A percentile compares a stretch with the other conserved stretches of the same genome.
Conservation (phyloP, 2,113 vertebrate genomes). For the Tupaia tana region DNA sequence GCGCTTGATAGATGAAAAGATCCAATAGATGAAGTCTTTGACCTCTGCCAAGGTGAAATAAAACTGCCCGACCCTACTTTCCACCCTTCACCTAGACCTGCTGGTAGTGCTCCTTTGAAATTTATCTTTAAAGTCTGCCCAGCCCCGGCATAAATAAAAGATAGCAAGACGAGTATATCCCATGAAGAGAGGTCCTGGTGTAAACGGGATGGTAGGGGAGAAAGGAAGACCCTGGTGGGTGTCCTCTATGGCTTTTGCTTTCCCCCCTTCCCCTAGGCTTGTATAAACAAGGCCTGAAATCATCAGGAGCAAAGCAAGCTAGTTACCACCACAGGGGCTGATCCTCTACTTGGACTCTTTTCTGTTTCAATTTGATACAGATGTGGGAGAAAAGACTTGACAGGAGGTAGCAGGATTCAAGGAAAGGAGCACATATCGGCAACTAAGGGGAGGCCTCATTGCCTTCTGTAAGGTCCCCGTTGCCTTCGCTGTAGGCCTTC, state of each 20-base stretch:
- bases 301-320: background rate
- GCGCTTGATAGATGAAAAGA: background rate
- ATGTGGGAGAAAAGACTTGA: background rate
- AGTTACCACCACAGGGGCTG: background rate
- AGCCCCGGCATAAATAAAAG: background rate
- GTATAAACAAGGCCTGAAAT: background rate
- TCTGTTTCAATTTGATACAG: background rate
- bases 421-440: background rate
- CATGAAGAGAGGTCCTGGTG: background rate
- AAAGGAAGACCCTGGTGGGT: background rate
- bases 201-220: background rate
- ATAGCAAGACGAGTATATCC: background rate
- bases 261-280: background rate
- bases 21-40: background rate
- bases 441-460: background rate
- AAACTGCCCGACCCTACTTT: background rate
- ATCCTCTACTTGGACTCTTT: background rate
- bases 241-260: accelerated
- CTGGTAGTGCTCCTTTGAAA: background rate
- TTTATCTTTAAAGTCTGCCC: background rate
- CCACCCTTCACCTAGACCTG: background rate
- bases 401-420: background rate
- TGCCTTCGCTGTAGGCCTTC: accelerated
- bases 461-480: background rate
- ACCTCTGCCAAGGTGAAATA: background rate